These are phyloP conservation scores for Taenioides sp. DNA, from an alignment of 2,797 vertebrate genomes.

Conservation along the genomic window DNA sequence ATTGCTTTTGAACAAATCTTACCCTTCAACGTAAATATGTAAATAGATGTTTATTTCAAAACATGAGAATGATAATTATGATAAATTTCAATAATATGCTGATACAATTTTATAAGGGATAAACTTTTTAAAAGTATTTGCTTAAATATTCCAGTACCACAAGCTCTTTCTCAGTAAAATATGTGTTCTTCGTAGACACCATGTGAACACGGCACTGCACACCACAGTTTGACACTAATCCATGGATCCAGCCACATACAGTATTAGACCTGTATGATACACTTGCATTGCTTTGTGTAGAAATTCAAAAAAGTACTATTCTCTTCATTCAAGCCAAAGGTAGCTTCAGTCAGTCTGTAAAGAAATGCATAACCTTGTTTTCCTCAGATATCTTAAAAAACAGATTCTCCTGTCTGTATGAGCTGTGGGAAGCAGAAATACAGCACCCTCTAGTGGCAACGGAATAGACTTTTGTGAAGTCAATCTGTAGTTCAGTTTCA, in stretches of 20 bases:
- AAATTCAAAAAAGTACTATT: conserved; percentile 44
- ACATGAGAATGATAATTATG: conserved; percentile 73
- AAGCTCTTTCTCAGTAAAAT: conserved; percentile 58
- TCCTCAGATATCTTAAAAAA: conserved; percentile 23
- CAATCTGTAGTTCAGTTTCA: neutral
- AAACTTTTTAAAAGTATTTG: conserved; percentile 62
- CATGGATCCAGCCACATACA: conserved; percentile 17
- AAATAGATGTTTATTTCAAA: conserved; percentile 82
- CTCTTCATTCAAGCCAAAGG: conserved; percentile 18
- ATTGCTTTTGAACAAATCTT: neutral
- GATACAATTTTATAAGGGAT: conserved; percentile 65
- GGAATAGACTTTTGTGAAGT: neutral
- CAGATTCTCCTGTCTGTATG: conserved; percentile 23
- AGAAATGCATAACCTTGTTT: conserved; percentile 6
- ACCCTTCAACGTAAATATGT: conserved; percentile 45
- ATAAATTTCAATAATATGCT: conserved; percentile 71
- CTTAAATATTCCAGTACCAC: conserved; percentile 67
- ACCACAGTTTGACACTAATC: conserved; percentile 67
- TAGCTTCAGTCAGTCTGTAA: conserved; percentile 8
- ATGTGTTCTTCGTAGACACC: conserved; percentile 50
- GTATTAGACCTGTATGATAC: conserved; percentile 17
- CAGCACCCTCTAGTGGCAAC: conserved; percentile 54
- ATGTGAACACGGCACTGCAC: conserved; percentile 70
- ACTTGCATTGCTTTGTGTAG: conserved; percentile 18
- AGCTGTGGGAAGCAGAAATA: conserved; percentile 58